Conservation (phyloP, 2,888 invertebrate genomes). For the Thyatira batis region DNA sequence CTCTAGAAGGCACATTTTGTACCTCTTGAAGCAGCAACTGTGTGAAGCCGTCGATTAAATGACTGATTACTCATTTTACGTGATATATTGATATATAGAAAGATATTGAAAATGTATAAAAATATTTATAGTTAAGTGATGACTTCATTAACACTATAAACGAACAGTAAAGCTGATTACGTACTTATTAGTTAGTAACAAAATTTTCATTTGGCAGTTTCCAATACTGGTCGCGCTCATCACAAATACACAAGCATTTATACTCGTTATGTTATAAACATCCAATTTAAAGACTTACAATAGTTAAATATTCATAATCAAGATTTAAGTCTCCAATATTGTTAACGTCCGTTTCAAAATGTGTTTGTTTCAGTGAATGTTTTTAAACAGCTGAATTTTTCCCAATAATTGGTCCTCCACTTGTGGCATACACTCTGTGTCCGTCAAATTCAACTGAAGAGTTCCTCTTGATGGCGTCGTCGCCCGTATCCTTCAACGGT, state of each 20-base stretch:
- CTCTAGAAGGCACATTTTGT: slow-evolving; percentile 73
- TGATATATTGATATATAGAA: not conserved
- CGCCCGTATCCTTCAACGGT: slow-evolving; percentile 87
- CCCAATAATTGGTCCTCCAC: slow-evolving; percentile 92
- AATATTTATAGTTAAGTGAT: slow-evolving; percentile 34
- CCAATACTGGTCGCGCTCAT: slow-evolving; percentile 71
- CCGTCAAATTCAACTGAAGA: slow-evolving; percentile 92
- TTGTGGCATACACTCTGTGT: slow-evolving; percentile 90
- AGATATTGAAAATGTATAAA: slow-evolving; percentile 19
- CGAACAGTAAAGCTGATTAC: slow-evolving; percentile 57
- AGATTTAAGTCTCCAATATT: slow-evolving; percentile 7
- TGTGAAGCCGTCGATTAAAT: slow-evolving; percentile 3
- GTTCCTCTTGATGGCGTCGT: slow-evolving; percentile 87
- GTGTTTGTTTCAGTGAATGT: slow-evolving; percentile 2
- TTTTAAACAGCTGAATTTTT: slow-evolving; percentile 93
- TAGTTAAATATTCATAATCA: slow-evolving; percentile 12
- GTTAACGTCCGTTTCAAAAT: slow-evolving; percentile 9
- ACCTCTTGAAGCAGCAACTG: slow-evolving; percentile 61
- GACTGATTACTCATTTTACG: not conserved
- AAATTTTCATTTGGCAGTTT: slow-evolving; percentile 72
- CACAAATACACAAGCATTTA: slow-evolving; percentile 73
- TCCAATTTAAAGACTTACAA: slow-evolving; percentile 9
- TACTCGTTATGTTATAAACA: slow-evolving; percentile 22
- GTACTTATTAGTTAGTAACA: slow-evolving; percentile 39
- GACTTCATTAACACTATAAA: slow-evolving; percentile 36